Base-by-base conservation (phyloP, 2,797 vertebrate genomes). In the Lindbergichthys nudifrons region DNA sequence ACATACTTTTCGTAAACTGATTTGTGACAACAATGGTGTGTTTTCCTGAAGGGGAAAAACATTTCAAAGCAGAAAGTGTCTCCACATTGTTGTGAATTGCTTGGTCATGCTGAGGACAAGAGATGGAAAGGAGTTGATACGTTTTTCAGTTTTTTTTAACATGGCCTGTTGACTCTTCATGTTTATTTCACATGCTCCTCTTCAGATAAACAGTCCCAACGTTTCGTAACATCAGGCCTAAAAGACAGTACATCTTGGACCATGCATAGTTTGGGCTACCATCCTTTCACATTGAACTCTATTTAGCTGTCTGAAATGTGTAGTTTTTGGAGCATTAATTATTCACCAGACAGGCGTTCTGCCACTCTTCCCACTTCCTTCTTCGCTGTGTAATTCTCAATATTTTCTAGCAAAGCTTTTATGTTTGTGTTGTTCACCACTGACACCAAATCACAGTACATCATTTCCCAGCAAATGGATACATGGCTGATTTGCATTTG, bases 101-200 rank as follows among this genome's bases (percentile, higher is more conserved):
- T 92, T 88, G 66, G 80, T 92, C 89, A 89, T 90, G 88, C 88
- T 84, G 85, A 89, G 87, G 85, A 69, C 61, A 41, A 79, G 80
- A 83, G 87, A 85, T 83, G 80, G 78, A 82, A 87, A 77, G 79
- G 69, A 67, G 73, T 70, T 76, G 80, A 81, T 84, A 56, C 26
- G 45, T 32, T 30, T 16, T 52, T 26, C 54, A 21, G 18, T 39
- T 63, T 68, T 32, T 66, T n/a, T 70, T 61, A 59, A 65, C 52
- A n/a, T 12, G 19, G n/a, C 15, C 77, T 73, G 56, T 73, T 10
- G 1, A 42, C 61, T 75, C 59, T 74, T 64, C 0, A 0, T 76
- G 79, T 89, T 88, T 89, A 60, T 88, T 89, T 88, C 67, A 85
- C 70, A 64, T 66, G 77, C 67, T 41, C 30, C 53, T 59, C 51